phyloP scores from a whole-genome alignment of 1,140 invertebrate species.

The Oryctes rhinoceros region DNA sequence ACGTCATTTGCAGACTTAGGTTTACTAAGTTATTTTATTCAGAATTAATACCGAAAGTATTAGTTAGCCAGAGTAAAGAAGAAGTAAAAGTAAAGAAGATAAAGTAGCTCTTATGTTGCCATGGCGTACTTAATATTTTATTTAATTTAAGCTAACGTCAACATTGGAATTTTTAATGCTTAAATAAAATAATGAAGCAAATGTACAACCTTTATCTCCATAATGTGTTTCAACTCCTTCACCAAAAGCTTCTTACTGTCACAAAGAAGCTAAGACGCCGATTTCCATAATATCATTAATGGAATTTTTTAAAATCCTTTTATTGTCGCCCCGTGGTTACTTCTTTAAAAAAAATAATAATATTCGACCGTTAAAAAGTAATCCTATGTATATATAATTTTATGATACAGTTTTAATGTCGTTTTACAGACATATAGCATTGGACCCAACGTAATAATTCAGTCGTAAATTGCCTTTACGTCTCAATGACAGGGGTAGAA shows the following conservation, averaged over 20 bases:
- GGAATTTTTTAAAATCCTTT: constrained; percentile 29
- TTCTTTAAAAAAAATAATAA: constrained; percentile 29
- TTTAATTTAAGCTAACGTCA: too few species aligned
- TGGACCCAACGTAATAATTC: neutral
- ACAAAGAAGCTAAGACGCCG: constrained; percentile 9
- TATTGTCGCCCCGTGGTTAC: neutral
- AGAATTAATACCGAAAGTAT: too few species aligned
- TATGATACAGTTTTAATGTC: constrained; percentile 38
- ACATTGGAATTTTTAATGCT: too few species aligned
- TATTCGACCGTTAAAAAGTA: constrained; percentile 36
- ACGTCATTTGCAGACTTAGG: too few species aligned
- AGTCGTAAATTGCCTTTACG: constrained; percentile 35
- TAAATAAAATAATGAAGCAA: too few species aligned
- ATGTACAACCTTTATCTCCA: too few species aligned
- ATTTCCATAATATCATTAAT: constrained; percentile 9
- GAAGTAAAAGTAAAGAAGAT: too few species aligned
- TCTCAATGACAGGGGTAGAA: constrained; percentile 31
- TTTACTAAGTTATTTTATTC: too few species aligned
- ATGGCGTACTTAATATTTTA: too few species aligned
- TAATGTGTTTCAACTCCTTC: neutral
- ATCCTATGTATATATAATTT: constrained; percentile 41
- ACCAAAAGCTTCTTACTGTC: neutral
- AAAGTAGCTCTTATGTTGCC: too few species aligned
- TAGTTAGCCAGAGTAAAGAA: too few species aligned
- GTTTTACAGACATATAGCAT: constrained; percentile 12